Conservation (phyloP, 2,888 invertebrate species). For the Drosophila eohydei region DNA sequence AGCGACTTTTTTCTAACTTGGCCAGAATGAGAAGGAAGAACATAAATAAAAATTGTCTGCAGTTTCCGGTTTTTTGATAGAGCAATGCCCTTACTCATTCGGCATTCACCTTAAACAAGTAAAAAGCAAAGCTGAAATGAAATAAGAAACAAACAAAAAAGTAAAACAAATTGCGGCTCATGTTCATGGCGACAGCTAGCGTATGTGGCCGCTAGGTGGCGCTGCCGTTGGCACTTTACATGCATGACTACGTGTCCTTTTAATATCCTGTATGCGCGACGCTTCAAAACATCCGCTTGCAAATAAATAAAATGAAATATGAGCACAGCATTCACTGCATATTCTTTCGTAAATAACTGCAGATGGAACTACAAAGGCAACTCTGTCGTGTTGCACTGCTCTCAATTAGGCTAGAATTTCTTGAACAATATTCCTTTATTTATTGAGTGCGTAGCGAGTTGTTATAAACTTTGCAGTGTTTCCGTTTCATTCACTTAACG, state of each 20-base stretch:
- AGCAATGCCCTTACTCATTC: constrained; percentile 40
- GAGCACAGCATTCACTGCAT: constrained; percentile 29
- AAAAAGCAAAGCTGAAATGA: constrained; percentile 1
- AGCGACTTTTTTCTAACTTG: constrained; percentile 18
- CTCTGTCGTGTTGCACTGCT: background rate
- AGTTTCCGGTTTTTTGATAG: constrained; percentile 6
- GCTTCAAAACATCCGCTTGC: constrained; percentile 64
- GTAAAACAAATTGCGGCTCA: constrained; percentile 16
- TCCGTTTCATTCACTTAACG: background rate
- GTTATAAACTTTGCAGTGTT: background rate
- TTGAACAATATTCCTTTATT: background rate
- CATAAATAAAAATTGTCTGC: constrained; percentile 22
- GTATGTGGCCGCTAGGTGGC: constrained; percentile 55
- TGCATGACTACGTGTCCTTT: constrained; percentile 77
- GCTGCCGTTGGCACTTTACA: constrained; percentile 59
- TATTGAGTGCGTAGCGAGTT: background rate
- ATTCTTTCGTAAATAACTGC: constrained; percentile 13
- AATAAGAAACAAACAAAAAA: constrained; percentile 15
- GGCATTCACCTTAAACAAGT: constrained; percentile 39
- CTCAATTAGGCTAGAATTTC: constrained; percentile 17
- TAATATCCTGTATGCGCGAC: constrained; percentile 70
- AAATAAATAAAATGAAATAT: constrained; percentile 65
- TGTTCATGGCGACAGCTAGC: constrained; percentile 55
- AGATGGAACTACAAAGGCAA: background rate
- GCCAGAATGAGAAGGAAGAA: constrained; percentile 3